Base-by-base conservation (phyloP, 2,888 invertebrate genomes). In the Orthosia incerta region DNA sequence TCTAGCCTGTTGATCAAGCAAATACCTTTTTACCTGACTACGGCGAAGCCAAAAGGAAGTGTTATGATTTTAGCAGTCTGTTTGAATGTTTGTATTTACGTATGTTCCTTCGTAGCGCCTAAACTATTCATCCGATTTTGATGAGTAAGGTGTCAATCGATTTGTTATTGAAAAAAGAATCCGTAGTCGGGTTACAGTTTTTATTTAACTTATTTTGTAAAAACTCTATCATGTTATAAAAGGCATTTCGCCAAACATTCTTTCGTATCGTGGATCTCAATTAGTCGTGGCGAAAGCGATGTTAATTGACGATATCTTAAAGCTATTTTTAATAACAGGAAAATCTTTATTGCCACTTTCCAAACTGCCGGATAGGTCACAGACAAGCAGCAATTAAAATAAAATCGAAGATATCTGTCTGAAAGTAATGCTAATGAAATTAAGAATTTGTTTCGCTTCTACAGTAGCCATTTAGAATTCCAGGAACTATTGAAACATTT, bases 211-310 rank as follows among this genome's bases (percentile, higher is more conserved):
- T n/a, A n/a, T n/a, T n/a, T n/a, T n/a, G n/a, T n/a, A n/a, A n/a
- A n/a, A n/a, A n/a, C n/a, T n/a, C n/a, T n/a, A n/a, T n/a, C n/a
- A n/a, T n/a, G n/a, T n/a, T n/a, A 57, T 11, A 4, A 67, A 48
- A 67, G 16, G 13, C 7, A 55, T 56, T 15, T 63, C 65, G 57
- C 56, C 20, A 60, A 39, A 31, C 48, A 61, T 70, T 53, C 48
- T 56, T 57, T 39, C 18, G 45, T 20, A 67, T 70, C 84, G 84
- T 84, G 78, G 31, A 59, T 53, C 26, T 56, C 69, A 85, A 76
- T 82, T 82, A 73, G 72, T 68, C 46, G 45, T 31, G 53, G 80
- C 63, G 82, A 81, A 84, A 81, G 80, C 82, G 85, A 69, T 64
- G 66, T 57, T 57, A 84, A 80, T 75, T 12, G 18, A 53, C 7